Evolutionary conservation across 2,888 invertebrate species (phyloP).

Genomic region (Cryptocephalus primarius): DNA sequence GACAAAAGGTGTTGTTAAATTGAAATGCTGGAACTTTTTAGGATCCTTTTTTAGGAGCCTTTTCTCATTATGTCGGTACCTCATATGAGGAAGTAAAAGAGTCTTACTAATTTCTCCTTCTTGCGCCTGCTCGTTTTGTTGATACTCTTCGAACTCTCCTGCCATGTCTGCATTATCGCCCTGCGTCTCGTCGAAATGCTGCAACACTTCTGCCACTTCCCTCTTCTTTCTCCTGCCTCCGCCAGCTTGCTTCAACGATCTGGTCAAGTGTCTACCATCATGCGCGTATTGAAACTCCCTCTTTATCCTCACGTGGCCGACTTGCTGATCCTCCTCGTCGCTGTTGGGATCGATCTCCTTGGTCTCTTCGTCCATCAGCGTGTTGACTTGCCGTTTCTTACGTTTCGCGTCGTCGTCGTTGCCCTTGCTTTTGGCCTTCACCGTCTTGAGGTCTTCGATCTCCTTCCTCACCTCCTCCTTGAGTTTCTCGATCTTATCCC

Average conservation of each 20-base stretch:
- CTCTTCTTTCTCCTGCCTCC: background rate
- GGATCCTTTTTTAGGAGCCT: no score
- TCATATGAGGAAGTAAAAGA: no score
- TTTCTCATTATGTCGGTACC: no score
- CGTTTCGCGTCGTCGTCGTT: conserved; percentile 9
- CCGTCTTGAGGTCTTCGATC: conserved; percentile 12
- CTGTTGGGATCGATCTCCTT: conserved; percentile 26
- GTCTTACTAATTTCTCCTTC: no score
- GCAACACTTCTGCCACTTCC: background rate
- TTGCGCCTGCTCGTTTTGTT: no score
- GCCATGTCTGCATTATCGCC: background rate
- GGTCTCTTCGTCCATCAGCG: conserved; percentile 27
- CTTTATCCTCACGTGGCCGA: conserved; percentile 1
- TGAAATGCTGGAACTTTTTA: no score
- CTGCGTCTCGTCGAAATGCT: background rate
- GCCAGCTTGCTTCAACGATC: conserved; percentile 1
- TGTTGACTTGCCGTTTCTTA: conserved; percentile 22
- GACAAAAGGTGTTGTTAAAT: background rate
- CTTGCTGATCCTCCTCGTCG: conserved; percentile 12
- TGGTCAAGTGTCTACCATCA: no score
- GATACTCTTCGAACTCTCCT: background rate
- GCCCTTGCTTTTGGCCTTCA: background rate
- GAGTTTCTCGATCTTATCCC: conserved; percentile 21
- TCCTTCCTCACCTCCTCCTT: conserved; percentile 25
- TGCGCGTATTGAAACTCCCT: background rate